Evolutionary conservation across 2,113 vertebrate species (phyloP).

Genomic region (Campylorhamphus procurvoides): DNA sequence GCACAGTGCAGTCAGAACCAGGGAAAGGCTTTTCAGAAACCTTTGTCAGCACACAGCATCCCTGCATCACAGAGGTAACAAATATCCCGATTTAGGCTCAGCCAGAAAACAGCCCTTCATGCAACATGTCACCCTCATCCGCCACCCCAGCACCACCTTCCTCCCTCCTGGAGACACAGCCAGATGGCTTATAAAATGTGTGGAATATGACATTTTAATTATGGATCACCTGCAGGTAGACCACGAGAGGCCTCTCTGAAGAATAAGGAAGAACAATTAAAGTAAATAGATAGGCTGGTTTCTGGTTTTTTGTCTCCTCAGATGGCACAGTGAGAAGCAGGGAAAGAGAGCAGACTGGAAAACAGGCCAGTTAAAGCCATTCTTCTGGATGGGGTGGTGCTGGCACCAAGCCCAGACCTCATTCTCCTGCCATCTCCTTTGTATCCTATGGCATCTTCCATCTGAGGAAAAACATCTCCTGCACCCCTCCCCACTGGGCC

Average conservation of each 20-base stretch:
- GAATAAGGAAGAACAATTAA: background rate
- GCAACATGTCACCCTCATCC: accelerated
- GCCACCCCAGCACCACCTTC: background rate
- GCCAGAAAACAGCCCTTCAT: background rate
- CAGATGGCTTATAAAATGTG: background rate
- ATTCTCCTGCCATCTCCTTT: background rate
- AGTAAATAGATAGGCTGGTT: background rate
- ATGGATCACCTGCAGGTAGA: background rate
- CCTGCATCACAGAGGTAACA: background rate
- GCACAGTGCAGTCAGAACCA: background rate
- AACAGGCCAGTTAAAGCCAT: background rate
- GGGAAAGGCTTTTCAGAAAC: background rate
- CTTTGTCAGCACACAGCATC: background rate
- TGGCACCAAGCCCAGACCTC: background rate
- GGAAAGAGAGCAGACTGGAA: background rate
- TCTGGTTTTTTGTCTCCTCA: background rate
- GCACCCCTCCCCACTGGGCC: background rate
- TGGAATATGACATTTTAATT: background rate
- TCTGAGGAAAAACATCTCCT: background rate
- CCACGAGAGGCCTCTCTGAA: background rate
- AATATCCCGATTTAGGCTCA: accelerated
- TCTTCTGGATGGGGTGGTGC: background rate
- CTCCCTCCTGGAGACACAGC: background rate
- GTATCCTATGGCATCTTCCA: background rate
- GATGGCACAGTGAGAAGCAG: background rate